phyloP scores from a whole-genome alignment of 2,888 invertebrate species.

The Oxycera nigricornis region DNA sequence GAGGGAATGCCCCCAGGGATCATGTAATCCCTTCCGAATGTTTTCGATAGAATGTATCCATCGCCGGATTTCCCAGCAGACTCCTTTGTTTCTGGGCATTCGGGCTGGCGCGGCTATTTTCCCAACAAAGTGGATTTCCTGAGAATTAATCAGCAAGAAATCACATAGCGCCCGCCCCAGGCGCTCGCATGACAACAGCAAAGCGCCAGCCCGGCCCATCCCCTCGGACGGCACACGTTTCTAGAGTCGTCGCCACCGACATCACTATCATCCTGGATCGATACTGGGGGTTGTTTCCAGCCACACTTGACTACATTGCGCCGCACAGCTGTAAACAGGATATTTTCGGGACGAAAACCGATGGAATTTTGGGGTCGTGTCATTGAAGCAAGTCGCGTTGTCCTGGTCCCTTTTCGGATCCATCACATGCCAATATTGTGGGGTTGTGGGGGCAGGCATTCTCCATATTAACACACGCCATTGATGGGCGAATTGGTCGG shows the following conservation, averaged over 20 bases:
- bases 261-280: constrained; percentile 1
- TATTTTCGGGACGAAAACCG: neutral
- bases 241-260: neutral
- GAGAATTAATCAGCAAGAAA: neutral
- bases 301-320: neutral
- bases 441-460: neutral
- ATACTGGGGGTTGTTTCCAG: constrained; percentile 15
- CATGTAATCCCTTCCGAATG: no score
- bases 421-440: neutral
- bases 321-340: constrained; percentile 30
- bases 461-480: no score
- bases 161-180: neutral
- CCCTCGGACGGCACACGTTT: neutral
- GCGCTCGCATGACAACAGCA: constrained; percentile 25
- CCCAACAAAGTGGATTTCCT: neutral
- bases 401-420: neutral
- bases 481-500: no score
- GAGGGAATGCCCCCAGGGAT: no score
- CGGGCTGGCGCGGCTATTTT: no score
- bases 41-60: no score
- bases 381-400: neutral
- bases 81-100: no score
- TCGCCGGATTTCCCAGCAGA: no score
- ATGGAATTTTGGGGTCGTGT: neutral
- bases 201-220: neutral